Evolutionary conservation across 2,113 vertebrate species (phyloP).

Genomic region (Dunckerocampus dactyliophorus): DNA sequence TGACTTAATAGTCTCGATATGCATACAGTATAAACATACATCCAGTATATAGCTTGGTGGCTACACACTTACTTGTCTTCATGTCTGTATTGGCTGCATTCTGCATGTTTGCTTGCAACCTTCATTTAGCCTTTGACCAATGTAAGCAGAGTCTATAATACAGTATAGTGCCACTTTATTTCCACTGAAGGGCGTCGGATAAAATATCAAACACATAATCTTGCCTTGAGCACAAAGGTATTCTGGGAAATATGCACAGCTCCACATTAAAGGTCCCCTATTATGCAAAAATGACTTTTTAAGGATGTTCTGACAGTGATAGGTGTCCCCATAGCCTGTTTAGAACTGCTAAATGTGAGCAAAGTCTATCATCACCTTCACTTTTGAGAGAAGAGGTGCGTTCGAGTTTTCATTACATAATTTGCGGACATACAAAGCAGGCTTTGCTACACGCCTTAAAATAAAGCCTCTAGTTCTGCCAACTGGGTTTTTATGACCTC

Average conservation of each 20-base stretch:
- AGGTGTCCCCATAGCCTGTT: no score
- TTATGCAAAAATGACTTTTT: no score
- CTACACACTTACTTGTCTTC: conserved; percentile 67
- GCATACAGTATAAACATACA: conserved; percentile 44
- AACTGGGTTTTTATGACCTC: no score
- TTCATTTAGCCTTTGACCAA: conserved; percentile 60
- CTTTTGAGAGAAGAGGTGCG: no score
- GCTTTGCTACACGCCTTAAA: no score
- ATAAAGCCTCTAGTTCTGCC: no score
- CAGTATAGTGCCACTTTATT: conserved; percentile 15
- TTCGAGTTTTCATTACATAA: no score
- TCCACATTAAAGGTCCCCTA: background rate
- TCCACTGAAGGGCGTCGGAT: background rate
- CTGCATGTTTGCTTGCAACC: conserved; percentile 72
- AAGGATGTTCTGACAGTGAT: no score
- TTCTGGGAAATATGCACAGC: conserved; percentile 29
- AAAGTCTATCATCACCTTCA: no score
- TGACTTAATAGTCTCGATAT: conserved; percentile 54
- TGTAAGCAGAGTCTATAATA: conserved; percentile 28
- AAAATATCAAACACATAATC: conserved; percentile 2
- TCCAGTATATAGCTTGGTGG: conserved; percentile 11
- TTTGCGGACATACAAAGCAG: no score
- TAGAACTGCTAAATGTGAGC: no score
- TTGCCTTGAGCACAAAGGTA: conserved; percentile 21
- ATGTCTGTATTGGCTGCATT: conserved; percentile 66